Conservation (phyloP, 2,888 invertebrate genomes). For the Brachynemurus nebulosus region DNA sequence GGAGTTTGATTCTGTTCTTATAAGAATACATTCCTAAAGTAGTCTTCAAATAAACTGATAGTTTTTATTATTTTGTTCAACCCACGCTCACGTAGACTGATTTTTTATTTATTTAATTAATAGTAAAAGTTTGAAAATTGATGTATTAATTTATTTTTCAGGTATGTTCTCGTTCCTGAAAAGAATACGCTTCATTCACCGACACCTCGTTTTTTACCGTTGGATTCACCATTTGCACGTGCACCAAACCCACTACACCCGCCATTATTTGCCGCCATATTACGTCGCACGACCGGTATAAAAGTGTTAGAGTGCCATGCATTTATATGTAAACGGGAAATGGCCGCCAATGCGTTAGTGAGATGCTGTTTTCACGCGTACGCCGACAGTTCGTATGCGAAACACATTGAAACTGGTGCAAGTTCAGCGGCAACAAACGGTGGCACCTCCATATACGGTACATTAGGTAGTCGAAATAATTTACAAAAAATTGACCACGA, state of each 20-base stretch:
- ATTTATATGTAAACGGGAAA: slow-evolving; percentile 92
- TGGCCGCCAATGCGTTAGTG: slow-evolving; percentile 94
- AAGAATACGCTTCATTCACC: slow-evolving; percentile 38
- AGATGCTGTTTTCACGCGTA: slow-evolving; percentile 96
- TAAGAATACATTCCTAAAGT: no score
- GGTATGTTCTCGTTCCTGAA: slow-evolving; percentile 34
- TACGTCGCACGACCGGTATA: slow-evolving; percentile 89
- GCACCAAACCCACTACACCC: slow-evolving; percentile 88
- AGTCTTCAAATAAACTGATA: no score
- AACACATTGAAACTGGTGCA: slow-evolving; percentile 53
- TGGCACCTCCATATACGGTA: slow-evolving; percentile 8
- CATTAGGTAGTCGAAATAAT: slow-evolving; percentile 9
- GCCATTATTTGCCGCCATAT: slow-evolving; percentile 91
- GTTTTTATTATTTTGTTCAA: no score
- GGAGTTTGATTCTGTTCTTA: no score
- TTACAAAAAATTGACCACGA: slow-evolving; percentile 10
- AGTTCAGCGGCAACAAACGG: slow-evolving; percentile 22
- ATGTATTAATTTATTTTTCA: slow-evolving; percentile 20
- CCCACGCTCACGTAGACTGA: no score
- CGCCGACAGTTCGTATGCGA: slow-evolving; percentile 88
- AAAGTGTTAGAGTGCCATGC: slow-evolving; percentile 98
- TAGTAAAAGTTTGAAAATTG: background rate
- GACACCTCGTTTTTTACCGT: slow-evolving; percentile 78
- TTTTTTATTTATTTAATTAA: no score
- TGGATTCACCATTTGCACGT: slow-evolving; percentile 92